A percentile compares a stretch with the other conserved stretches of the same genome.
Conservation (phyloP, 2,797 vertebrate species). For the Danio choprae region DNA sequence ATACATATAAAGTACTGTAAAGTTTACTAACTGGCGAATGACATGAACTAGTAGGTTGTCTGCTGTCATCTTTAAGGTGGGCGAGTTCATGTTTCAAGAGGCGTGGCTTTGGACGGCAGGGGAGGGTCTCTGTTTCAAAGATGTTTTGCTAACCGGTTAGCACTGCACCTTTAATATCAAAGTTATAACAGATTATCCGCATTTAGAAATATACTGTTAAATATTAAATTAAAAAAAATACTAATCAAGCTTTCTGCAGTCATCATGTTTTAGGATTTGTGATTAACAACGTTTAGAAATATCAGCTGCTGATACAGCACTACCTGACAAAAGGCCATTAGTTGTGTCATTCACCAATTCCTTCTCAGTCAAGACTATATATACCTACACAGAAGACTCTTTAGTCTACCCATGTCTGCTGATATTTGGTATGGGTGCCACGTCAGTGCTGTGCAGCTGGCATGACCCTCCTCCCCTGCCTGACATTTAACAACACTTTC, state of each 20-base stretch:
- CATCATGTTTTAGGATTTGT: not conserved
- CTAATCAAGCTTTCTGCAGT: not conserved
- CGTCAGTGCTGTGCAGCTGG: conserved; percentile 56
- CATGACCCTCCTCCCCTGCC: conserved; percentile 22
- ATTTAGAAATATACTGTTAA: no score
- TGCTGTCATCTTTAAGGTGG: no score
- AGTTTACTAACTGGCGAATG: no score
- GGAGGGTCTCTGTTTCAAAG: no score
- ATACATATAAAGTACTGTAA: no score
- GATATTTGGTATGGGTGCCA: conserved; percentile 58
- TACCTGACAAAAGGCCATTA: not conserved
- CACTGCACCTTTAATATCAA: no score
- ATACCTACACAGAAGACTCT: not conserved
- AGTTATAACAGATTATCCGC: no score
- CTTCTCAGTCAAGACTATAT: not conserved
- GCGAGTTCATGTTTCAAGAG: no score
- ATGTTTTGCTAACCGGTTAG: no score
- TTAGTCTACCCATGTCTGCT: conserved; percentile 45
- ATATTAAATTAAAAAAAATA: no score
- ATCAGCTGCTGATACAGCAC: not conserved
- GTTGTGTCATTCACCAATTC: not conserved
- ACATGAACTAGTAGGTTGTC: no score
- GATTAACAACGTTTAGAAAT: not conserved
- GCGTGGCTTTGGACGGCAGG: no score
- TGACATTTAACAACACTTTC: conserved; percentile 68